Base-by-base conservation (phyloP, 2,888 invertebrate genomes). In the Callimorpha dominula region DNA sequence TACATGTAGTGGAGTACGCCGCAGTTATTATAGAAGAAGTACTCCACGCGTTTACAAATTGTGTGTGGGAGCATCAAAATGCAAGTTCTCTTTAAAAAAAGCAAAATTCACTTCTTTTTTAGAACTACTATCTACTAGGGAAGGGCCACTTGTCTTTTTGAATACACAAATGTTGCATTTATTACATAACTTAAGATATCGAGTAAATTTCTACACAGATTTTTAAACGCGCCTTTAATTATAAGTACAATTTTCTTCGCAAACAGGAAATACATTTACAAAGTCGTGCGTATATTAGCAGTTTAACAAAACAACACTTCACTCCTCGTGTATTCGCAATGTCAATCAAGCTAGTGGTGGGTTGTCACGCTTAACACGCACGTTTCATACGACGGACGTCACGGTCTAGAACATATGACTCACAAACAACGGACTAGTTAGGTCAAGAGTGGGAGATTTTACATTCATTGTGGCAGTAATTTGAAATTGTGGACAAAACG, bases 331-430 rank as follows among this genome's bases (percentile, higher is more conserved):
- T 84, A 83, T 89, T 88, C 86, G 85, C 88, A 87, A 86, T 89
- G 90, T 91, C 92, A 89, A 92, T 93, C 91, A 91, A 89, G 89
- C 90, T 88, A 85, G 88, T 87, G 83, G 87, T 85, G 82, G 87
- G 87, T 87, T 90, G 91, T 90, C 90, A 90, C 88, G 88, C 86
- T 81, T 86, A 88, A 83, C 87, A 90, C 88, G 89, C 88, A 88
- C 86, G 81, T 88, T 90, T 87, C 72, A 83, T 85, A 85, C 85
- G 76, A 66, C 73, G 90, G 76, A 66, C 73, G 90, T 89, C 89
- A 92, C 87, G 90, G 87, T 85, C 76, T 80, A 81, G 79, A 79
- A 79, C 81, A 85, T 85, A 81, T 89, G 89, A 91, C 82, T 91
- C 91, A 75, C 71, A 68, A 72, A 68, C 65, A 72, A 68, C 57